These are phyloP conservation scores for Tiaroga cobitis DNA, from an alignment of 2,797 vertebrate genomes.

Conservation along the genomic window DNA sequence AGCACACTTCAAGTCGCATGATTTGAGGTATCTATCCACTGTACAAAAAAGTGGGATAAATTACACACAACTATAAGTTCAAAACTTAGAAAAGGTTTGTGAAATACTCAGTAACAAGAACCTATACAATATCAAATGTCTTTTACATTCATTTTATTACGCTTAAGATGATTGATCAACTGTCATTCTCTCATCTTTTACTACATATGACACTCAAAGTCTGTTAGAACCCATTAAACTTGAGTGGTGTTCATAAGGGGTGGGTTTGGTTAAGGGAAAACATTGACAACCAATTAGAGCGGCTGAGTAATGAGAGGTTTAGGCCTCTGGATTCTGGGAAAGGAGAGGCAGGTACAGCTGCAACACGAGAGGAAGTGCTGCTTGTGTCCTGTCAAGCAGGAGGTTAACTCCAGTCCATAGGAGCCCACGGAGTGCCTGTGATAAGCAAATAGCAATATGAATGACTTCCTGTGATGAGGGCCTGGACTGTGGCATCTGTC, in stretches of 20 bases:
- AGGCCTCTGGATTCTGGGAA: constrained; percentile 42
- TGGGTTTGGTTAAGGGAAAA: constrained; percentile 4
- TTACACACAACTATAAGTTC: not conserved
- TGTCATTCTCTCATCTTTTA: constrained; percentile 34
- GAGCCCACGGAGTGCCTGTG: constrained; percentile 66
- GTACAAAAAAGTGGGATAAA: not conserved
- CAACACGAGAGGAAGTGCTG: constrained; percentile 57
- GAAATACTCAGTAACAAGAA: constrained; percentile 10
- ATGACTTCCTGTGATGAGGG: constrained; percentile 79
- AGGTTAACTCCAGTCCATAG: constrained; percentile 57
- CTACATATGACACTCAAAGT: not conserved
- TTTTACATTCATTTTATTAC: constrained; percentile 64
- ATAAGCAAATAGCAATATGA: constrained; percentile 73
- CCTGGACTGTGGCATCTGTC: constrained; percentile 81
- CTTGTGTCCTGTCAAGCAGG: constrained; percentile 46
- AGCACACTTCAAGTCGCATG: not conserved
- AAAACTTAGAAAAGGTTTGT: not conserved
- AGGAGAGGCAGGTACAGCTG: constrained; percentile 62
- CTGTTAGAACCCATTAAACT: not conserved
- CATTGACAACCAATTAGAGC: constrained; percentile 47
- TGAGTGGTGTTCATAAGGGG: not conserved
- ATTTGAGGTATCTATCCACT: not conserved
- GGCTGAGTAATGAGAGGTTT: constrained; percentile 38
- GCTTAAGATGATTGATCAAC: constrained; percentile 46
- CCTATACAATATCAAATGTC: constrained; percentile 45